Evolutionary conservation across 37 sponge, comb jelly and placozoan genomes (phyloP).

Genomic region (Aphrocallistes beatrix): DNA sequence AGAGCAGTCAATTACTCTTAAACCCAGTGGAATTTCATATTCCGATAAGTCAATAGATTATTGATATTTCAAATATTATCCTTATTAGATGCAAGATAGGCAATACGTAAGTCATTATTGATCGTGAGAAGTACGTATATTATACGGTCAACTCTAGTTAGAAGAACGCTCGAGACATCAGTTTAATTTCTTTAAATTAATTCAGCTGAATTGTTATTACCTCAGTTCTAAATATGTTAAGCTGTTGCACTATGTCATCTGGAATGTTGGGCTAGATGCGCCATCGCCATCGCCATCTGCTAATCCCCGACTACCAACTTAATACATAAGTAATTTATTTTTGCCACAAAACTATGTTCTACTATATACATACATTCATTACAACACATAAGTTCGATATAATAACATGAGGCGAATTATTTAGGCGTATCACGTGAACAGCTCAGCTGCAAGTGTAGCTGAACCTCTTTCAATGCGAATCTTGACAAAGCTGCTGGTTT

Average conservation of each 20-base stretch:
- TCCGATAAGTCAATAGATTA: too few relatives aligned
- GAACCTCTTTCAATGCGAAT: neutral
- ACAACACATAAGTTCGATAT: slow-evolving; percentile 18
- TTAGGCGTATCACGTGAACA: neutral
- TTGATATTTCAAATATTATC: too few relatives aligned
- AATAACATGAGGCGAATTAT: neutral
- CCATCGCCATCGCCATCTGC: too few relatives aligned
- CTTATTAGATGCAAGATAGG: too few relatives aligned
- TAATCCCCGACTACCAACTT: too few relatives aligned
- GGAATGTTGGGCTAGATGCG: too few relatives aligned
- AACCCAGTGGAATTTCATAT: too few relatives aligned
- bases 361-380: neutral
- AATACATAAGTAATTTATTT: slow-evolving; percentile 20
- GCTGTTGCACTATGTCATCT: neutral
- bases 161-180: too few relatives aligned
- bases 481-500: neutral
- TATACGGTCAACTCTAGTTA: too few relatives aligned
- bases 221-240: neutral
- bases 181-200: neutral
- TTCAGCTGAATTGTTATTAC: neutral
- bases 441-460: neutral
- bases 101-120: too few relatives aligned
- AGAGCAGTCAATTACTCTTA: too few relatives aligned
- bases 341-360: slow-evolving; percentile 18
- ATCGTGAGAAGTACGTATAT: too few relatives aligned